Percentiles rank a stretch among this genome's conserved stretches.
Conservation (phyloP, 92 coral and sea anemone genomes). For the Actinostola sp. region DNA sequence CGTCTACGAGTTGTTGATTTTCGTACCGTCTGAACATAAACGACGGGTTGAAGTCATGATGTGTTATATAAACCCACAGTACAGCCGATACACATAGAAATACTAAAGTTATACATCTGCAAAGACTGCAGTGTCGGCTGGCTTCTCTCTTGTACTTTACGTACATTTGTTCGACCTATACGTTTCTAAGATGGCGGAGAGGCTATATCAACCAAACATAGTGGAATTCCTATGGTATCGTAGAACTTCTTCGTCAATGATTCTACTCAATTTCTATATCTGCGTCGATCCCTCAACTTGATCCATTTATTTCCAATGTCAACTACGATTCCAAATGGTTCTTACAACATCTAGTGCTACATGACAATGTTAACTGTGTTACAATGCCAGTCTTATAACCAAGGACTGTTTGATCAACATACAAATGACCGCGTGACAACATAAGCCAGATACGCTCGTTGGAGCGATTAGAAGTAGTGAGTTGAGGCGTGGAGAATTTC, state of each 20-base stretch:
- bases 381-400: neutral
- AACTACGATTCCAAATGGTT: too few species aligned
- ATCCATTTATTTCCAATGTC: too few species aligned
- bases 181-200: neutral
- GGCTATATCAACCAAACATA: too few species aligned
- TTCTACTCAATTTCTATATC: too few species aligned
- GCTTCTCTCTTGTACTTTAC: slow-evolving; percentile 35
- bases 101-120: slow-evolving; percentile 5
- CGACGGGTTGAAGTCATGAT: neutral
- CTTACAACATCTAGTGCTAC: too few species aligned
- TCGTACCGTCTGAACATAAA: slow-evolving; percentile 11
- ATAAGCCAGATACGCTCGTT: slow-evolving; percentile 17
- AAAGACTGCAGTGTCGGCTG: slow-evolving; percentile 22
- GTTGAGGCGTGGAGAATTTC: neutral
- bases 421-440: slow-evolving; percentile 2
- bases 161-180: neutral
- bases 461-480: slow-evolving; percentile 18
- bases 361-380: too few species aligned
- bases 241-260: too few species aligned
- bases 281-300: too few species aligned
- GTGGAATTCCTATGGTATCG: too few species aligned
- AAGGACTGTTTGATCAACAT: neutral
- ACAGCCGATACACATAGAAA: neutral
- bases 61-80: slow-evolving; percentile 1
- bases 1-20: neutral